Evolutionary conservation across 1,140 invertebrate genomes (phyloP), one percentile per base, ranked within the genome.

Genomic region (Manduca sexta): DNA sequence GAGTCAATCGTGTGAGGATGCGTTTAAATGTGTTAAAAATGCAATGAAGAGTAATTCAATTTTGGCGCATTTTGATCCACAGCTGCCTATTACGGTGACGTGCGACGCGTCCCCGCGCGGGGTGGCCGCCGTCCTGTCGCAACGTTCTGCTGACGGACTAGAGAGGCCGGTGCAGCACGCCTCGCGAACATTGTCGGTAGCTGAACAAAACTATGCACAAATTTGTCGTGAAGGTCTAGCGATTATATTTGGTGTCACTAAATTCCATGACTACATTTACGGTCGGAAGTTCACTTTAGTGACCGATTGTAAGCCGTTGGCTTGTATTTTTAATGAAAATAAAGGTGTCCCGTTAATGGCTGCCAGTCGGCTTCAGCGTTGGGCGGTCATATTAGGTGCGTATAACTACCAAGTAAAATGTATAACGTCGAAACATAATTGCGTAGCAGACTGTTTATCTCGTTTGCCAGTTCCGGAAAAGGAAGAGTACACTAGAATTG

Each of bases 261-360:
- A 21, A 21, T 21, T 21, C 7, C 21, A 21, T 21, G 21, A 21
- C 21, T 21, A 21, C 21, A 21, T 21, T 3, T 21, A 21, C 7
- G 21, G 21, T 21, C 2, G 72, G 11, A 47, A 79, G 21, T 86
- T 88, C 45, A 78, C 59, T 4, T 41, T 88, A 3, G 46, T 70
- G 3, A 88, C 81, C 2, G 86, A 89, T 52, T 83, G 88, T 49
- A 78, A 84, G 33, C 83, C 86, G 3, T 53, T 88, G 29, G 18
- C 72, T 10, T 35, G 49, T n/a, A 66, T 85, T 40, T 78, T 84
- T 42, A 50, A 49, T 21, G 21, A 21, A 21, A 21, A 21, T 21
- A 21, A 21, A 7, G 21, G 21, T 3, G 21, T 21, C 7, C 52
- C 64, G 35, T 46, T 34, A 12, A 43, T 54, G 35, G 52, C 64